Evolutionary conservation across 2,888 invertebrate genomes (phyloP), one percentile per base, ranked within the genome.

Genomic region (Steinernema scapterisci): DNA sequence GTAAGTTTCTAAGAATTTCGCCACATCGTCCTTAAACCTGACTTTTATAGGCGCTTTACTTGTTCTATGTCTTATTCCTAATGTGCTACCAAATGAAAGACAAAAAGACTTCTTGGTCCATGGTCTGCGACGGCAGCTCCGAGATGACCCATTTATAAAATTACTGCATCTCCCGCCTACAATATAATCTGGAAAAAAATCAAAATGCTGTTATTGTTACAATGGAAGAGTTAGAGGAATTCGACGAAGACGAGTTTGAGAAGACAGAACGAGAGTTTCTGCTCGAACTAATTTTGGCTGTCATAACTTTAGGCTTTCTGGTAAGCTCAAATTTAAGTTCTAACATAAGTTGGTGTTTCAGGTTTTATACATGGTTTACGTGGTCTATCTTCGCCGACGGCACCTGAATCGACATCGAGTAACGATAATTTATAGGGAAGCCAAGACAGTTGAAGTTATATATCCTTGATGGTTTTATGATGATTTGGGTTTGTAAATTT

Each of bases 61-160:
- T 63, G 1, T 31, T 21, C 31, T 63, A 63, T 16, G 25, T 63
- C 13, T 7, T 63, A 16, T 63, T 63, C 19, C 63, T 63, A 19
- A 31, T 63, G 63, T 63, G 27, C 31, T 1, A 31, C 9, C 63
- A 63, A 31, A n/a, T 31, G 27, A 27, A 38, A 16, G 16, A 7
- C 31, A 2, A 5, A 6, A 9, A 63, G 9, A 38, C 3, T 9
- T 38, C 38, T 6, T 6, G 9, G 9, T 38, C 38, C 5, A 6
- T 3, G 38, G 3, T 38, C 9, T 9, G 9, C 38, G 38, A 38
- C 3, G 9, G 38, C 38, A 9, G 48, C 19, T 48, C 48, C 13
- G 48, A 48, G 48, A 48, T n/a, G 13, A 48, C 48, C 13, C 48
- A 48, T 48, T 48, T 48, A 48, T 48, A 19, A 48, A 48, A 48